A percentile compares a stretch with the other conserved stretches of the same genome.
These are phyloP conservation scores for Morinoia aosen DNA, from an alignment of 2,888 invertebrate genomes.

Conservation along the genomic window DNA sequence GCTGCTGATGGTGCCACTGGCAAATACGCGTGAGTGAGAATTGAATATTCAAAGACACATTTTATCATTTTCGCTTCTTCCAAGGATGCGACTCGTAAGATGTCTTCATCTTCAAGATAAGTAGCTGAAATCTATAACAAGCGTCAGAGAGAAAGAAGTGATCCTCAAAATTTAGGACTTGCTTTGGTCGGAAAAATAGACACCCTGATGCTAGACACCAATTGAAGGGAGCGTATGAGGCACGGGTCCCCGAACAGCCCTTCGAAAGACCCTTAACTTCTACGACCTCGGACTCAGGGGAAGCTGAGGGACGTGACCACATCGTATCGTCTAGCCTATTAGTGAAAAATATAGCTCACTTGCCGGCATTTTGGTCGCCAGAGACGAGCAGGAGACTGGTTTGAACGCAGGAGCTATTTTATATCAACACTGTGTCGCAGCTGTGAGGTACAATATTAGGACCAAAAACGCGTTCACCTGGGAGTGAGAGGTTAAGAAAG, in stretches of 20 bases:
- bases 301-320: not conserved
- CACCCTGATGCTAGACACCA: not conserved
- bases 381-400: not conserved
- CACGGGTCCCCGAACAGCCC: not conserved
- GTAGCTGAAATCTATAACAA: not conserved
- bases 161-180: not conserved
- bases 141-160: not conserved
- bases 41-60: not conserved
- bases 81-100: not conserved
- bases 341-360: constrained; percentile 31
- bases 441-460: not conserved
- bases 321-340: not conserved
- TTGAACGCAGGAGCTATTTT: not conserved
- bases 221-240: not conserved
- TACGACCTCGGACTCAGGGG: constrained; percentile 15
- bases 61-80: not conserved
- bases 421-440: not conserved
- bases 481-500: not conserved
- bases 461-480: not conserved
- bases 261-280: constrained; percentile 31
- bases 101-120: not conserved
- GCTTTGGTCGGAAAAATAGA: not conserved
- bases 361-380: not conserved
- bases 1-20: not conserved
- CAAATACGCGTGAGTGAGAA: not conserved